These are phyloP conservation scores for Drosophila meridiana DNA, from an alignment of 2,888 invertebrate genomes.

Conservation along the genomic window DNA sequence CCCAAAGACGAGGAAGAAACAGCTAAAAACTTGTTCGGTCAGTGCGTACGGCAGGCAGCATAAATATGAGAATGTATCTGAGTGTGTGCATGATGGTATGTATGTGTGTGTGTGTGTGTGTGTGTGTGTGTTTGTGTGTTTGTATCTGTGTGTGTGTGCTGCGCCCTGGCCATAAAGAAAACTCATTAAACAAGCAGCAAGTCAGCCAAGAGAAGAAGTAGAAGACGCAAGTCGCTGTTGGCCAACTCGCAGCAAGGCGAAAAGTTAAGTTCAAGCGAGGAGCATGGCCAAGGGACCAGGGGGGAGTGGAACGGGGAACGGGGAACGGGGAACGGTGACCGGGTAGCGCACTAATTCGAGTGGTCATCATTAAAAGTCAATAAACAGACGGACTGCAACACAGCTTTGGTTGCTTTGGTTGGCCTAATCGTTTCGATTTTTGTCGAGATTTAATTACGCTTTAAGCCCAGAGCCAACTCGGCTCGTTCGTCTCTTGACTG, in stretches of 20 bases:
- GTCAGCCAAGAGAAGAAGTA: constrained; percentile 59
- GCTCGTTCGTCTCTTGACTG: constrained; percentile 23
- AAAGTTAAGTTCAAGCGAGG: constrained; percentile 17
- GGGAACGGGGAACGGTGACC: neutral
- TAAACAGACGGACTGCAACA: constrained; percentile 62
- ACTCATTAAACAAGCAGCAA: constrained; percentile 73
- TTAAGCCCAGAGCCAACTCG: constrained; percentile 27
- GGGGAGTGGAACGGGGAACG: neutral
- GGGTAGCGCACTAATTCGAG: constrained; percentile 46
- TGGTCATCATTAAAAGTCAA: constrained; percentile 76
- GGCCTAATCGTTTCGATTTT: constrained; percentile 51
- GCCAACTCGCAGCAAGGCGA: constrained; percentile 34
- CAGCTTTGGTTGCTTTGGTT: constrained; percentile 22
- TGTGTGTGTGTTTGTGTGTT: constrained; percentile 27
- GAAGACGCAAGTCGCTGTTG: constrained; percentile 49
- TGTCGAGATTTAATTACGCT: constrained; percentile 53
- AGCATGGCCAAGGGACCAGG: too few species aligned
- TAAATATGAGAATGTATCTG: constrained; percentile 36
- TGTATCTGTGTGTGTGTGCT: constrained; percentile 42
- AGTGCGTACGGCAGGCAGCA: constrained; percentile 64
- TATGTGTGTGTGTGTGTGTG: constrained; percentile 18
- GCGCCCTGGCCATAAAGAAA: constrained; percentile 76
- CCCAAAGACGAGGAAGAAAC: constrained; percentile 39
- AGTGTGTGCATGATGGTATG: constrained; percentile 24
- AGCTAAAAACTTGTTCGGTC: constrained; percentile 71